A percentile compares a stretch with the other conserved stretches of the same genome.
Conservation (phyloP, 2,113 vertebrate species). For the Podilymbus podiceps region DNA sequence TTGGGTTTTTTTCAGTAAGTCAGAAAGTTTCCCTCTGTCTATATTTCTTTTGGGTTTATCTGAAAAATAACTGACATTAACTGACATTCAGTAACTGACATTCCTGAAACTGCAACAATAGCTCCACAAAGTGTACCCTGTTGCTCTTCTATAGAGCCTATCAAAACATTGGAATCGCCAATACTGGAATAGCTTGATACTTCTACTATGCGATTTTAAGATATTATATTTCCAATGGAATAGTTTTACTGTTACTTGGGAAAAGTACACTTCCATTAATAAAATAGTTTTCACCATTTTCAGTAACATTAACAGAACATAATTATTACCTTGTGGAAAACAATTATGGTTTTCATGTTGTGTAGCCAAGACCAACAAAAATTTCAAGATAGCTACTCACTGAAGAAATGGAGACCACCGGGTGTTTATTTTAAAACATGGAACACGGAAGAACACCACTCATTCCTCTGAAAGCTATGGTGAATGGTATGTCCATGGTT, state of each 20-base stretch:
- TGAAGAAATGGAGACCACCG: neutral
- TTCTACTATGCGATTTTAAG: neutral
- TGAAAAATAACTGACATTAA: neutral
- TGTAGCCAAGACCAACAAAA: neutral
- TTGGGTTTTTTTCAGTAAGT: neutral
- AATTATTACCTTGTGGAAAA: neutral
- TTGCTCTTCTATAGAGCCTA: neutral
- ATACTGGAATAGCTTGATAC: neutral
- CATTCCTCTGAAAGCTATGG: neutral
- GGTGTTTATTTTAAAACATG: neutral
- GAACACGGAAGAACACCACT: neutral
- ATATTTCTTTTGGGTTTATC: neutral
- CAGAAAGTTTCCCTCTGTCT: neutral
- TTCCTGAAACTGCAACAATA: constrained; percentile 5
- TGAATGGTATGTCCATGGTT: neutral
- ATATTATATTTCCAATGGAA: neutral
- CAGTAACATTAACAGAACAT: neutral
- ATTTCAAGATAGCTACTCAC: neutral
- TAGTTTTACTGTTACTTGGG: neutral
- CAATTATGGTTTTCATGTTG: rapidly evolving
- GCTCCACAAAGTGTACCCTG: neutral
- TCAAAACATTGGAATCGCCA: neutral
- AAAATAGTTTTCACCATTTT: neutral
- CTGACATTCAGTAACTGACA: neutral
- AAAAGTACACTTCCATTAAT: neutral